These are phyloP conservation scores for Gryllus longicercus DNA, from an alignment of 2,888 invertebrate genomes.

Conservation along the genomic window DNA sequence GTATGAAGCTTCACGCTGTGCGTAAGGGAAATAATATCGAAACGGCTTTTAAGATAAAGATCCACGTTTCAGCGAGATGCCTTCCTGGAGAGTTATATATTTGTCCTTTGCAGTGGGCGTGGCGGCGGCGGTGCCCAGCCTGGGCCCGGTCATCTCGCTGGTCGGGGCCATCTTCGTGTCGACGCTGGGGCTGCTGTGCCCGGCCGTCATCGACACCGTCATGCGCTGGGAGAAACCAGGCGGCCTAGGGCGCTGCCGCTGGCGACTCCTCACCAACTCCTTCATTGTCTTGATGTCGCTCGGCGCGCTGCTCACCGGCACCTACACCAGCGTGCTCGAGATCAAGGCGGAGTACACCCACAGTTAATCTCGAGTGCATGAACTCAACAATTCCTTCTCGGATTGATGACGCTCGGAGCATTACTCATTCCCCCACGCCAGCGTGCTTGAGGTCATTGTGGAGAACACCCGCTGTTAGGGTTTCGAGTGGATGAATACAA, in stretches of 20 bases:
- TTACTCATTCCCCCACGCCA: slow-evolving; percentile 31
- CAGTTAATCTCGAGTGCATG: no score
- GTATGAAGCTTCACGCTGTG: no score
- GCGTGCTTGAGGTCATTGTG: slow-evolving; percentile 32
- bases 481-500: no score
- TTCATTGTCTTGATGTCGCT: slow-evolving; percentile 29
- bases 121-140: slow-evolving; percentile 35
- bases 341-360: slow-evolving; percentile 30
- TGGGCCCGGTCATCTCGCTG: slow-evolving; percentile 36
- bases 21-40: no score
- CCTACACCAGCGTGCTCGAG: slow-evolving; percentile 34
- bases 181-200: slow-evolving; percentile 36
- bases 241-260: slow-evolving; percentile 25
- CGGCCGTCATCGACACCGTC: slow-evolving; percentile 34
- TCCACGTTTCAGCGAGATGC: no score
- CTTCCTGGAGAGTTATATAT: no score
- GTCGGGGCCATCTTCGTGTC: slow-evolving; percentile 36
- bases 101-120: slow-evolving; percentile 30
- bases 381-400: neutral
- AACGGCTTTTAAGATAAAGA: no score
- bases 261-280: slow-evolving; percentile 30
- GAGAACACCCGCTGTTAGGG: slow-evolving; percentile 18
- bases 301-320: slow-evolving; percentile 31
- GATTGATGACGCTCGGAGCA: slow-evolving; percentile 27
- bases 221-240: slow-evolving; percentile 29